Base-by-base conservation (phyloP, 2,888 invertebrate species). In the Tipula vernalis region DNA sequence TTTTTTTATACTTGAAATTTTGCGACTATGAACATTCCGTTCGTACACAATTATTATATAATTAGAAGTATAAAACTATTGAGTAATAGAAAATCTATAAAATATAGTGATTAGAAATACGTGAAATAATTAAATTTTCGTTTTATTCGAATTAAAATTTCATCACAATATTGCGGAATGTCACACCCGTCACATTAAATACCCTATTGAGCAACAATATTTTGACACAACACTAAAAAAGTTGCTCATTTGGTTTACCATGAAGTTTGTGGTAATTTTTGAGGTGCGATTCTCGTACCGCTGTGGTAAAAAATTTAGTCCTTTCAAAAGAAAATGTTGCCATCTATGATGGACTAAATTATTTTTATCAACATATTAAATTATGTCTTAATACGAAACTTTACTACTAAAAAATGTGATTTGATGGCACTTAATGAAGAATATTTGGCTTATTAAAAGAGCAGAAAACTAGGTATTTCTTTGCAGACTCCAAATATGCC, bases 151-250 rank as follows among this genome's bases (percentile, higher is more conserved):
- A 44, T 85, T 42, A 39, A 84, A 84, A 39, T 85, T 85, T 85
- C 41, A 85, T 85, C 85, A 85, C 85, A 85, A 85, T 85, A 42
- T 85, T 85, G 85, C 39, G 42, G 39, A 85, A 85, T 85, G 39
- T 85, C 44, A 85, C 85, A 85, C 85, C 39, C 85, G 84, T 84
- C 84, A 84, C 39, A 36, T 36, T 13, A 39, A 84, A 15, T n/a
- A 39, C n/a, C 39, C n/a, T 13, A 39, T 13, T 84, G 84, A 84
- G 84, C 84, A 39, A 83, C 51, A 71, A 39, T 84, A 84, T 84
- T 84, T 84, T 84, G 84, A 84, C 84, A 84, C 71, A 71, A 71
- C 71, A 51, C 51, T 51, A 28, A 28, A 71, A 6, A 28, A 28
- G 10, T 71, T 71, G 71, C 71, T 10, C 28, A 71, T 28, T 71